Percentiles rank a stretch among this genome's conserved stretches.
These are phyloP conservation scores for Escarpia spicata DNA, from an alignment of 2,888 invertebrate genomes.

Conservation along the genomic window DNA sequence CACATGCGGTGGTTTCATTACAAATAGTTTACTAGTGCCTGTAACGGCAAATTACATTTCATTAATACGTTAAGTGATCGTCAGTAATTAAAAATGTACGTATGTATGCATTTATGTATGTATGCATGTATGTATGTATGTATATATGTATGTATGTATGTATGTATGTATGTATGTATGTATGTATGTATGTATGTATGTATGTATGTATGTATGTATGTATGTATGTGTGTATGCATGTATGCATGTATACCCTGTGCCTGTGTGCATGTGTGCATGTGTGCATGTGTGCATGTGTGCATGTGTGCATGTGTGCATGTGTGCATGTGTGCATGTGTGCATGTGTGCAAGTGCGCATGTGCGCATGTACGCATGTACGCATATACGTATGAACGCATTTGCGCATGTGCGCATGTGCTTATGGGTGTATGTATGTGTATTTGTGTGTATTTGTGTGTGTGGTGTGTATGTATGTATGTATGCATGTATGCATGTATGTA, in stretches of 20 bases:
- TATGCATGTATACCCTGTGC: not conserved
- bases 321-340: not conserved
- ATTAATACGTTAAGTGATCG: not conserved
- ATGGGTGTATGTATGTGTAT: too few relatives aligned
- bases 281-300: not conserved
- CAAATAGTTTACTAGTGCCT: not conserved
- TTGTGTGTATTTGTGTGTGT: too few relatives aligned
- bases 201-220: too few relatives aligned
- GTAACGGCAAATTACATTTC: not conserved
- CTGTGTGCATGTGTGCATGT: not conserved
- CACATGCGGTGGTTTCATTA: not conserved
- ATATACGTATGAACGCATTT: too few relatives aligned
- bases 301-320: not conserved
- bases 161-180: too few relatives aligned
- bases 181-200: too few relatives aligned
- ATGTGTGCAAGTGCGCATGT: not conserved
- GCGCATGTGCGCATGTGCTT: too few relatives aligned
- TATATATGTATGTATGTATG: not conserved
- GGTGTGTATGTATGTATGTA: too few relatives aligned
- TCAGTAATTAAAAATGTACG: not conserved
- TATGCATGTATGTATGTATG: not conserved
- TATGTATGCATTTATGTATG: not conserved
- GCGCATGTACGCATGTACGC: too few relatives aligned
- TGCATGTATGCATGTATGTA: too few relatives aligned
- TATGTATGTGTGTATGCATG: too few relatives aligned